These are phyloP conservation scores for Leptoclinus maculatus DNA, from an alignment of 2,797 vertebrate genomes.

Conservation along the genomic window DNA sequence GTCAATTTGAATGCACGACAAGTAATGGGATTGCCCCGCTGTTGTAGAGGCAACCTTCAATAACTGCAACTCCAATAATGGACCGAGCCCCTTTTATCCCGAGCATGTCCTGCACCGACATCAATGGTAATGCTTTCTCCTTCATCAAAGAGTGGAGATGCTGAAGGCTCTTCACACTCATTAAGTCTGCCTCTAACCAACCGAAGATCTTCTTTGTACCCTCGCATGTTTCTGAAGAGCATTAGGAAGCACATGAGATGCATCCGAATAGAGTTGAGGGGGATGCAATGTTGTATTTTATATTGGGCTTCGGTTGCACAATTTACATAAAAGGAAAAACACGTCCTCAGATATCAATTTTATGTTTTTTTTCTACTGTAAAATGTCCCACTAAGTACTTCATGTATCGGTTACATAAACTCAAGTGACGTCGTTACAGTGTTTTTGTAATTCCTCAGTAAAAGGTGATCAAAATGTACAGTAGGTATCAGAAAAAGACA, in stretches of 20 bases:
- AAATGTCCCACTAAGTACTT: not conserved
- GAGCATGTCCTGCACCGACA: conserved; percentile 46
- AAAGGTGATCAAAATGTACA: conserved; percentile 15
- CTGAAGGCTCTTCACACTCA: conserved; percentile 30
- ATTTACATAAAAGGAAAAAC: not conserved
- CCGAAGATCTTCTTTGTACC: conserved; percentile 8
- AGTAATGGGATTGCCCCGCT: conserved; percentile 71
- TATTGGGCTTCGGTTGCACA: not conserved
- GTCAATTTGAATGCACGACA: conserved; percentile 72
- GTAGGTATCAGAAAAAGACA: not conserved
- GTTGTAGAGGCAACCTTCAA: conserved; percentile 73
- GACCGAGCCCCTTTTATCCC: conserved; percentile 61
- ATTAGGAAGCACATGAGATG: conserved; percentile 10
- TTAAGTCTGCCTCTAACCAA: conserved; percentile 47
- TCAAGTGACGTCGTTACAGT: conserved; percentile 1
- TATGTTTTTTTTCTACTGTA: not conserved
- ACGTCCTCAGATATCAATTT: not conserved
- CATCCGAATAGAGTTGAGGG: not conserved
- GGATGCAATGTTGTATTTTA: not conserved
- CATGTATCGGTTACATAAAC: not conserved
- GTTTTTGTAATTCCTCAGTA: conserved; percentile 10
- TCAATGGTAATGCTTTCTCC: conserved; percentile 67
- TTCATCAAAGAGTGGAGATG: conserved; percentile 53
- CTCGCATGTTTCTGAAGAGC: conserved; percentile 15
- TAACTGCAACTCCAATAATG: conserved; percentile 71